Conservation (phyloP, 1,140 invertebrate genomes). For the Agrypnia vestita region DNA sequence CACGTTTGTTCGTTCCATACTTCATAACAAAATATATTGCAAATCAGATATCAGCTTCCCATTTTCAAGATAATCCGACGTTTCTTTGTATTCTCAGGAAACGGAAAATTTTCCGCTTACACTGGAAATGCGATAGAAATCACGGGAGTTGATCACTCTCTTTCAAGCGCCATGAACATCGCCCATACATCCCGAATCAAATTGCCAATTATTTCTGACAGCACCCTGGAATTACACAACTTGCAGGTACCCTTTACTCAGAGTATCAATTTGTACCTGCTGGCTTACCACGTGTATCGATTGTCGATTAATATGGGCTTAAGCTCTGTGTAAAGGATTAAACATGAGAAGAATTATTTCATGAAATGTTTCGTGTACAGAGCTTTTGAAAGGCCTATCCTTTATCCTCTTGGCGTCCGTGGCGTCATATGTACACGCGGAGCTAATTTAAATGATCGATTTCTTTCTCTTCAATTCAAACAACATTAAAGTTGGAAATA, state of each 20-base stretch:
- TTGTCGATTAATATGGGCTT: neutral
- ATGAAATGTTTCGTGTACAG: too few species aligned
- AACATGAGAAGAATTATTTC: too few species aligned
- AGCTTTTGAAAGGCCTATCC: too few species aligned
- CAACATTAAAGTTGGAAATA: too few species aligned
- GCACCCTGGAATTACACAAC: neutral
- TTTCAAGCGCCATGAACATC: neutral
- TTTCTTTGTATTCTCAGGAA: neutral
- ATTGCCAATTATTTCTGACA: slow-evolving; percentile 31
- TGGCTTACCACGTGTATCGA: neutral
- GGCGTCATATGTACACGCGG: too few species aligned
- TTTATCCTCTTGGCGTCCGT: too few species aligned
- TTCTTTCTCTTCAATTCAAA: too few species aligned
- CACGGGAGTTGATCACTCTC: slow-evolving; percentile 7
- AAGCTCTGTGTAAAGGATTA: too few species aligned
- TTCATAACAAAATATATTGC: too few species aligned
- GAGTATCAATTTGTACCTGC: slow-evolving; percentile 20
- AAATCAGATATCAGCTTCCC: neutral
- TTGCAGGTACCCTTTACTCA: slow-evolving; percentile 3
- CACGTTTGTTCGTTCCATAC: too few species aligned
- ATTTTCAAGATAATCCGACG: neutral
- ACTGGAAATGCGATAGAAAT: neutral
- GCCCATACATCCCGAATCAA: neutral
- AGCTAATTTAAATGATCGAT: too few species aligned
- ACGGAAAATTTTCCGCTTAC: neutral